These are phyloP conservation scores for Ceyx melanurus DNA, from an alignment of 2,113 vertebrate genomes.

Conservation along the genomic window DNA sequence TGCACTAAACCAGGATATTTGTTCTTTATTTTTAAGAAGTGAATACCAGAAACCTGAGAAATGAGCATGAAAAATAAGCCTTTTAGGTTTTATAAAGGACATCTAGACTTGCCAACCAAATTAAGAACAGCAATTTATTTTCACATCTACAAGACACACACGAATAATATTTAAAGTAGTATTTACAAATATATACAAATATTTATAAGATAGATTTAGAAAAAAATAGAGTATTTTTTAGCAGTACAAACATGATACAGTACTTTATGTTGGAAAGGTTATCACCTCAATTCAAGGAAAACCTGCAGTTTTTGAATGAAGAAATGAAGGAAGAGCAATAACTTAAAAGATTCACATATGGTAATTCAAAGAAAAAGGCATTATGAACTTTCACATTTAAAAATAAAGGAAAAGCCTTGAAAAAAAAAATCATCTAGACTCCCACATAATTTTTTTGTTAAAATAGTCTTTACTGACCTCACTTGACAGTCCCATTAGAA, in stretches of 20 bases:
- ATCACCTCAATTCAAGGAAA: background rate
- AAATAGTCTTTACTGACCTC: background rate
- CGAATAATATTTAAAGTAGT: conserved; percentile 57
- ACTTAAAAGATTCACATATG: background rate
- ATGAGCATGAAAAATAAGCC: background rate
- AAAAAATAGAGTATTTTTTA: background rate
- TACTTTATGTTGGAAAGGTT: background rate
- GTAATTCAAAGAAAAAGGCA: background rate
- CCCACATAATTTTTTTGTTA: background rate
- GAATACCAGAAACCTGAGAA: background rate
- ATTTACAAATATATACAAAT: conserved; percentile 76
- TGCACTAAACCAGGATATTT: background rate
- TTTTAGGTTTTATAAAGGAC: background rate
- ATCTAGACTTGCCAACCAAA: background rate
- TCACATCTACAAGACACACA: conserved; percentile 60
- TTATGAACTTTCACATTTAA: background rate
- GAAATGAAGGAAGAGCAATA: background rate
- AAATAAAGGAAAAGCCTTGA: background rate
- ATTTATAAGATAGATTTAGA: conserved; percentile 19
- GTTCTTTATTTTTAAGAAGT: background rate
- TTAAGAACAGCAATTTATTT: conserved; percentile 59
- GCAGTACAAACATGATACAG: background rate
- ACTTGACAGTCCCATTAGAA: background rate
- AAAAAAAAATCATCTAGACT: background rate
- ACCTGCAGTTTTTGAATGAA: background rate